phyloP scores from a whole-genome alignment of 2,797 vertebrate species.

The Syndactyla subalaris region DNA sequence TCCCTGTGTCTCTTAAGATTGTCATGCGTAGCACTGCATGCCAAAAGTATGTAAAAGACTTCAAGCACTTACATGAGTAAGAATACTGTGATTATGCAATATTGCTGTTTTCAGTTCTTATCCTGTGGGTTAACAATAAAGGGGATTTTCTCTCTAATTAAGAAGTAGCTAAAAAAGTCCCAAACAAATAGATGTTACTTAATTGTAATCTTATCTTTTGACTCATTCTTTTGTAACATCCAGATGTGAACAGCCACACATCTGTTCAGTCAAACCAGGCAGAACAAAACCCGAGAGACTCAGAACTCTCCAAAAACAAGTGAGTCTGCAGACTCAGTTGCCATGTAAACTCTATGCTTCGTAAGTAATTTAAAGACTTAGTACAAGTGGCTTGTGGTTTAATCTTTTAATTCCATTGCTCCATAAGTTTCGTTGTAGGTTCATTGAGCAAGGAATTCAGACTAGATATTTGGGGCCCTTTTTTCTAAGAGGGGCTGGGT shows the following conservation, averaged over 20 bases:
- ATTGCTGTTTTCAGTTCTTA: not conserved
- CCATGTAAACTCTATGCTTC: slow-evolving; percentile 70
- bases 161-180: not conserved
- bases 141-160: slow-evolving; percentile 27
- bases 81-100: not conserved
- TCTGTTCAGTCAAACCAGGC: not conserved
- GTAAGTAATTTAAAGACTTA: slow-evolving; percentile 71
- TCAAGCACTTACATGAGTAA: not conserved
- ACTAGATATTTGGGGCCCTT: slow-evolving; percentile 63
- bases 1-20: not conserved
- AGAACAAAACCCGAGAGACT: not conserved
- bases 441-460: slow-evolving; percentile 77
- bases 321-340: slow-evolving; percentile 53
- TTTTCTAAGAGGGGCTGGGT: slow-evolving; percentile 45
- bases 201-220: not conserved
- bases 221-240: slow-evolving; percentile 2
- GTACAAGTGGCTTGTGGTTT: slow-evolving; percentile 64
- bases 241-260: not conserved
- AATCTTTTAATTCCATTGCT: slow-evolving; percentile 78
- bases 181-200: not conserved
- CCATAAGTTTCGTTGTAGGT: slow-evolving; percentile 68
- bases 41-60: not conserved
- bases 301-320: slow-evolving; percentile 57
- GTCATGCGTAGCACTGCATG: not conserved
- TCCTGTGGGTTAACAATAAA: not conserved